Evolutionary conservation across 2,113 vertebrate genomes (phyloP).

Genomic region (Porphyrio hochstetteri): DNA sequence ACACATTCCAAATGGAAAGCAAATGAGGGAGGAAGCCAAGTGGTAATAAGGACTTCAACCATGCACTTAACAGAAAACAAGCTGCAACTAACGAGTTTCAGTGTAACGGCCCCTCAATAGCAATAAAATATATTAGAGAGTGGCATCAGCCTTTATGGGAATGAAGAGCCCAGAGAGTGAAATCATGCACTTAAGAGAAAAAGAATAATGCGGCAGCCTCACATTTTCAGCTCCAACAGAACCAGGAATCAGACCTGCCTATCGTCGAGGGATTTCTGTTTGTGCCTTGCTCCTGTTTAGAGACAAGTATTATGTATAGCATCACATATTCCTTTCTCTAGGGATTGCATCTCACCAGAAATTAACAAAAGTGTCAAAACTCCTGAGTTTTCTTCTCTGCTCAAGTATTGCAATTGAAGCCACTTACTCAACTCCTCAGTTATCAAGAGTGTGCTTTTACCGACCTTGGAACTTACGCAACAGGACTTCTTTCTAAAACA

Average conservation of each 20-base stretch:
- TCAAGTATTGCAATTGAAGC: background rate
- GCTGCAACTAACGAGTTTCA: slow-evolving; percentile 54
- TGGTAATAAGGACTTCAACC: slow-evolving; percentile 44
- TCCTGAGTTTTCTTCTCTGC: background rate
- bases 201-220: background rate
- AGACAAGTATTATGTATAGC: background rate
- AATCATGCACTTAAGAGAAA: background rate
- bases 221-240: background rate
- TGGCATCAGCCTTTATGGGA: slow-evolving; percentile 25
- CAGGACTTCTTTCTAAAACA: background rate
- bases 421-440: background rate
- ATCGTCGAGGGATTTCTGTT: background rate
- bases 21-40: slow-evolving; percentile 36
- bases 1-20: slow-evolving; percentile 45
- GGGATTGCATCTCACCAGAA: background rate
- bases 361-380: background rate
- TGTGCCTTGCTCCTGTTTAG: background rate
- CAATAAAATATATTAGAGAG: slow-evolving; percentile 34
- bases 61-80: slow-evolving; percentile 50
- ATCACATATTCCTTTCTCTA: background rate
- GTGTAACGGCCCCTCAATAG: slow-evolving; percentile 8
- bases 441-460: background rate
- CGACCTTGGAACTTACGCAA: background rate
- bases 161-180: background rate
- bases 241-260: background rate